phyloP scores from a whole-genome alignment of 2,113 vertebrate genomes.

The Cynoglossus semilaevis region DNA sequence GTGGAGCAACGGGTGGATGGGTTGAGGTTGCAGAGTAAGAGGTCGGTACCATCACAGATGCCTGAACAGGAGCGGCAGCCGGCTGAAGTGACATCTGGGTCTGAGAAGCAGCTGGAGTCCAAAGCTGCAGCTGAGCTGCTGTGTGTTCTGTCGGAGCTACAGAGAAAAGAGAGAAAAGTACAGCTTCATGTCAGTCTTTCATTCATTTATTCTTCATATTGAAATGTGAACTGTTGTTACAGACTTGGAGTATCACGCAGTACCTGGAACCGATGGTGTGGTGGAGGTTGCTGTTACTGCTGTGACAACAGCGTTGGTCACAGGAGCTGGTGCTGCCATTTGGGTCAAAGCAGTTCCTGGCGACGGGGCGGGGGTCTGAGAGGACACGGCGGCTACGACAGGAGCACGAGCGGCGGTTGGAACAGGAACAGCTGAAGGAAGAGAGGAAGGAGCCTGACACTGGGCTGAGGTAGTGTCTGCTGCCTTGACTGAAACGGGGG shows the following conservation, averaged over 20 bases:
- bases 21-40: constrained; percentile 31
- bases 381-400: constrained; percentile 44
- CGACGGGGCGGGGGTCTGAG: constrained; percentile 42
- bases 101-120: constrained; percentile 50
- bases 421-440: constrained; percentile 48
- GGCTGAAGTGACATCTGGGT: constrained; percentile 58
- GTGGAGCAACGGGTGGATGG: constrained; percentile 27
- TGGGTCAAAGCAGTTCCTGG: constrained; percentile 41
- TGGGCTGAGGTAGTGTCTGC: constrained; percentile 1
- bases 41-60: constrained; percentile 22
- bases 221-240: neutral
- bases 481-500: constrained; percentile 16
- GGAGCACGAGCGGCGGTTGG: constrained; percentile 52
- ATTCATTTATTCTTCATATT: too few species aligned
- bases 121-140: constrained; percentile 60
- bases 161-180: neutral
- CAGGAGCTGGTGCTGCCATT: constrained; percentile 40
- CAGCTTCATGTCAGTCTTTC: neutral
- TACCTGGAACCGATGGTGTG: constrained; percentile 85
- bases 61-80: constrained; percentile 47
- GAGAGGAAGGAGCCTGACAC: constrained; percentile 35
- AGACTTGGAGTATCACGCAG: neutral
- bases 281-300: constrained; percentile 76
- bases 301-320: constrained; percentile 63
- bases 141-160: constrained; percentile 57